Percentiles rank a stretch among this genome's conserved stretches.
These are phyloP conservation scores for Pheosia gnoma DNA, from an alignment of 2,888 invertebrate genomes.

Conservation along the genomic window DNA sequence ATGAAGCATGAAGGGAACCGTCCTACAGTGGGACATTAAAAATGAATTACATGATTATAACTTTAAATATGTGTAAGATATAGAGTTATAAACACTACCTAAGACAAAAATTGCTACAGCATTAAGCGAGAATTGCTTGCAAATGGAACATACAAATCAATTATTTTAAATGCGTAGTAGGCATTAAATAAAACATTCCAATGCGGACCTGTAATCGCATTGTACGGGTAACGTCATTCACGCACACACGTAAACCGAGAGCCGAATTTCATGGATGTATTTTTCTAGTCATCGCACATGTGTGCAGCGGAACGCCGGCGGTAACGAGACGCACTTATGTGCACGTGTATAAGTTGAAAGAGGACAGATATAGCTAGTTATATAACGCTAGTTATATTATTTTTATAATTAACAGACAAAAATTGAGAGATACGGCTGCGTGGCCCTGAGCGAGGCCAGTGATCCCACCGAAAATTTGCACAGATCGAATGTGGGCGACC, in stretches of 20 bases:
- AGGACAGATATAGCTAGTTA: slow-evolving; percentile 63
- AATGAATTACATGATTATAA: too few species aligned
- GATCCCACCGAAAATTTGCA: slow-evolving; percentile 81
- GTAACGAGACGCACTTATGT: slow-evolving; percentile 54
- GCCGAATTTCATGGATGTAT: slow-evolving; percentile 81
- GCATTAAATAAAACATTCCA: slow-evolving; percentile 37
- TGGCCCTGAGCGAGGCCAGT: slow-evolving; percentile 79
- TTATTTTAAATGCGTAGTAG: slow-evolving; percentile 26
- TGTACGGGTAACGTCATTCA: slow-evolving; percentile 81
- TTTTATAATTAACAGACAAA: slow-evolving; percentile 84
- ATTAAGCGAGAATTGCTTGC: too few species aligned
- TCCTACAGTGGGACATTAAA: too few species aligned
- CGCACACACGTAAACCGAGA: slow-evolving; percentile 69
- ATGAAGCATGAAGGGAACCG: too few species aligned
- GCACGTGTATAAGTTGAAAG: slow-evolving; percentile 40
- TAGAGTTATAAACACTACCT: too few species aligned
- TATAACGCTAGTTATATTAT: slow-evolving; percentile 85
- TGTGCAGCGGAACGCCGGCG: slow-evolving; percentile 69
- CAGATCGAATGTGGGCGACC: slow-evolving; percentile 84
- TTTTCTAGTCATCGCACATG: slow-evolving; percentile 69
- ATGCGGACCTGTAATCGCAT: slow-evolving; percentile 80
- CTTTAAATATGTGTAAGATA: too few species aligned
- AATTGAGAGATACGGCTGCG: slow-evolving; percentile 80
- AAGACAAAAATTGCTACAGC: too few species aligned
- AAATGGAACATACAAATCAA: neutral